phyloP scores from a whole-genome alignment of 1,140 invertebrate species.

The Calephelis nemesis region DNA sequence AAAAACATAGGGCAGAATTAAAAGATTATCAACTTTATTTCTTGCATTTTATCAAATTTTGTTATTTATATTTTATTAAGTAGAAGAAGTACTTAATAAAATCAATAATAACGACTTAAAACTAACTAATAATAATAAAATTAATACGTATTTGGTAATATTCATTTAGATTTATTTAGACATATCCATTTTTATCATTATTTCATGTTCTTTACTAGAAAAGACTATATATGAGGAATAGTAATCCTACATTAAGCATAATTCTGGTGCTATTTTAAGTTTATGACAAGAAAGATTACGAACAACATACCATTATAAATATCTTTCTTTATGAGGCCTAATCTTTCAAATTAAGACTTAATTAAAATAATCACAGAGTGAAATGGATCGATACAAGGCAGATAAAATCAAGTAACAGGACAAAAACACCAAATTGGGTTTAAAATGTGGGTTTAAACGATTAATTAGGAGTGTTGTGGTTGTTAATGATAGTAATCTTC shows the following conservation, averaged over 20 bases:
- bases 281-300: neutral
- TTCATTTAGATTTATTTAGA: too few species aligned
- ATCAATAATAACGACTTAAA: too few species aligned
- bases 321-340: slow-evolving; percentile 8
- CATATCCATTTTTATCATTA: neutral
- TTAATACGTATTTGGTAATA: too few species aligned
- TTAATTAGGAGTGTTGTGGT: slow-evolving; percentile 7
- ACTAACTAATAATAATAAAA: too few species aligned
- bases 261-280: slow-evolving; percentile 12
- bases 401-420: slow-evolving; percentile 7
- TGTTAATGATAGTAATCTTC: slow-evolving; percentile 1
- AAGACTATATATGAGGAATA: slow-evolving; percentile 10
- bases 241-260: slow-evolving; percentile 7
- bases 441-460: slow-evolving; percentile 6
- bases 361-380: neutral
- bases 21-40: too few species aligned
- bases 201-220: slow-evolving; percentile 11
- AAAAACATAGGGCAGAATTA: too few species aligned
- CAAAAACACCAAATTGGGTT: neutral
- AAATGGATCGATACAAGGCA: neutral
- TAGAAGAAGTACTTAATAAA: too few species aligned
- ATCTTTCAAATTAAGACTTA: neutral
- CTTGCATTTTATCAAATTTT: too few species aligned
- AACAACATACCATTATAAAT: slow-evolving; percentile 5
- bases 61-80: too few species aligned